Base-by-base conservation (phyloP, 2,797 vertebrate genomes). In the Myotis daubentonii region DNA sequence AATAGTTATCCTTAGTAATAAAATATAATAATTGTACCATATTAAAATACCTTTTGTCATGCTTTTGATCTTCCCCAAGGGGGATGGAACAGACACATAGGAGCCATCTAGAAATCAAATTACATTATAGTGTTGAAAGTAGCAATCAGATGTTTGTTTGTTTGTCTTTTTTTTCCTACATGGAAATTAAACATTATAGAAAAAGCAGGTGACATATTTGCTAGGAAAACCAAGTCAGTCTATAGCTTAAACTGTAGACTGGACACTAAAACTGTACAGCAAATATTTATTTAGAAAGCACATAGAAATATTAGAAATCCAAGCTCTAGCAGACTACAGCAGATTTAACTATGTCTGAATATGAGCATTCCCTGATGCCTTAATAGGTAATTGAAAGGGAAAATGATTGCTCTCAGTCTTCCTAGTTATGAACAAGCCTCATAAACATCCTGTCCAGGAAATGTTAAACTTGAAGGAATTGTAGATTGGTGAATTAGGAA, bases 21-120 rank as follows among this genome's bases (percentile, higher is more conserved):
- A 89, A 94, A 70, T 53, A 70, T 38, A 93, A 72, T 38, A 93
- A 78, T 65, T 47, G 13, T 86, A n/a, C 76, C 22, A 36, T 49
- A 85, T 72, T 91, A 82, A 93, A 91, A 57, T 99, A 99, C 99
- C 99, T 99, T 99, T 99, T 23, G 99, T 99, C 99, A 99, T 99
- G 98, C 98, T 99, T 98, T 99, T 99, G 97, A 99, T 99, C 98
- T 99, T 99, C 86, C 99, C 99, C 85, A 99, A 98, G 84, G 99
- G 99, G 84, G 99, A 99, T 0, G 99, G 99, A 78, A 99, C 99
- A 89, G 99, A 99, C 94, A 99, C 99, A 0, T 99, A 99, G 94
- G 99, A 99, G 2, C 99, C 99, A 94, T 99, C 99, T 99, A 93
- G 98, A 95, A 99, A 98, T 33, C 57, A 94, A 97, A 98, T 97